Base-by-base conservation (phyloP, 2,888 invertebrate species). In the Papilio gigon region DNA sequence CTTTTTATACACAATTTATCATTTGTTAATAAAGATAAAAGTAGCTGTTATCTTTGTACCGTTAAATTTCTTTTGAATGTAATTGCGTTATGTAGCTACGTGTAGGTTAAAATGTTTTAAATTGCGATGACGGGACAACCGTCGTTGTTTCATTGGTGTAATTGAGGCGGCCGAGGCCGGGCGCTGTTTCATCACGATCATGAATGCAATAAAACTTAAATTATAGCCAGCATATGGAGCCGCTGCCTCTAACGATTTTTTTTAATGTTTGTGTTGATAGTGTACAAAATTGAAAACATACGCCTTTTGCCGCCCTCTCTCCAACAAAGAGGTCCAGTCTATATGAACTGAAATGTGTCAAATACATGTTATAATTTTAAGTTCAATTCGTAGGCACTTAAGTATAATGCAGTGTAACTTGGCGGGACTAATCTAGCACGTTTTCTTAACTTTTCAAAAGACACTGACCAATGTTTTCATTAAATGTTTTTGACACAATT, bases 141-240 rank as follows among this genome's bases (percentile, higher is more conserved):
- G 76, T 70, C 77, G 80, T 81, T 78, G 79, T 80, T 83, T 85
- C 82, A 87, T 90, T 88, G 87, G 84, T 78, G 79, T 86, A 90
- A 86, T 86, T 88, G 85, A 78, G 77, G 76, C 77, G 74, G 82
- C 71, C 87, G 88, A 87, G 88, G 88, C 81, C 89, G 82, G 78
- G 78, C 82, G 85, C 82, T 79, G 85, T 87, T 88, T 88, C 86
- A 88, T 88, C 88, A 86, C 80, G 79, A 80, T 80, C 84, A 81
- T 83, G 81, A 85, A 84, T 82, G 84, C 81, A 84, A 83, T 86
- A 82, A 81, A 77, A 73, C 73, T 73, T 67, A 73, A 76, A 75
- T 75, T 67, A 75, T 74, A 72, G 71, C 71, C 71, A 70, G 71
- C 72, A 72, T 70, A 74, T 74, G 72, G 69, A 64, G 20, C 22